phyloP scores from a whole-genome alignment of 1,140 invertebrate genomes.

The Neuroterus valhalla region DNA sequence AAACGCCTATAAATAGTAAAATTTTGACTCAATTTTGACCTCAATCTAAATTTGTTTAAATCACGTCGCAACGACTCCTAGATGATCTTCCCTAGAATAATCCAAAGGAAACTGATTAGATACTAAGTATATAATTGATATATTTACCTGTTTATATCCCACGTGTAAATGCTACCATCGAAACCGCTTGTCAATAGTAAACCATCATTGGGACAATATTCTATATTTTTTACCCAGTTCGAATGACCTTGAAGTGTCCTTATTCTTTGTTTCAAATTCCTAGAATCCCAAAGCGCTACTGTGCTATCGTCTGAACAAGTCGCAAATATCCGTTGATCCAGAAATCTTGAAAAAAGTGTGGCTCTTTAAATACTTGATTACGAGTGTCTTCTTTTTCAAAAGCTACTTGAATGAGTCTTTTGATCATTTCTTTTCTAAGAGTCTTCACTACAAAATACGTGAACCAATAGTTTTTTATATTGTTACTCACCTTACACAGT shows the following conservation, averaged over 20 bases:
- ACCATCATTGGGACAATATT: slow-evolving; percentile 91
- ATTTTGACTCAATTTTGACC: too few relatives aligned
- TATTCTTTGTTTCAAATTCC: slow-evolving; percentile 87
- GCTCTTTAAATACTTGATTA: too few relatives aligned
- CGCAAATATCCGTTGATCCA: slow-evolving; percentile 91
- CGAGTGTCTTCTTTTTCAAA: too few relatives aligned
- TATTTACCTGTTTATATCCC: slow-evolving; percentile 91
- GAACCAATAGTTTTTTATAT: not conserved
- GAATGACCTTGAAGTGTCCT: slow-evolving; percentile 89
- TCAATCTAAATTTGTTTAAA: too few relatives aligned
- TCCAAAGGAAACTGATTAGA: too few relatives aligned
- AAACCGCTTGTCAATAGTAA: slow-evolving; percentile 93
- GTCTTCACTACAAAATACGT: not conserved
- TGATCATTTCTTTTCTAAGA: not conserved
- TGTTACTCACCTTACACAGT: slow-evolving; percentile 88
- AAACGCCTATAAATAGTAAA: too few relatives aligned
- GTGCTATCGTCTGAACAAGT: slow-evolving; percentile 96
- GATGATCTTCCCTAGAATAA: too few relatives aligned
- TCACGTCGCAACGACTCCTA: too few relatives aligned
- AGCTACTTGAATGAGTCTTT: too few relatives aligned
- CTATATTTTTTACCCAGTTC: slow-evolving; percentile 98
- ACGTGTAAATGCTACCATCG: slow-evolving; percentile 94
- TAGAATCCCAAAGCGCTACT: slow-evolving; percentile 92
- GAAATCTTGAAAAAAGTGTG: slow-evolving; percentile 79
- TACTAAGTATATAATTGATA: slow-evolving; percentile 2